These are phyloP conservation scores for Sebastes hubbsi DNA, from an alignment of 2,797 vertebrate genomes.

Conservation along the genomic window DNA sequence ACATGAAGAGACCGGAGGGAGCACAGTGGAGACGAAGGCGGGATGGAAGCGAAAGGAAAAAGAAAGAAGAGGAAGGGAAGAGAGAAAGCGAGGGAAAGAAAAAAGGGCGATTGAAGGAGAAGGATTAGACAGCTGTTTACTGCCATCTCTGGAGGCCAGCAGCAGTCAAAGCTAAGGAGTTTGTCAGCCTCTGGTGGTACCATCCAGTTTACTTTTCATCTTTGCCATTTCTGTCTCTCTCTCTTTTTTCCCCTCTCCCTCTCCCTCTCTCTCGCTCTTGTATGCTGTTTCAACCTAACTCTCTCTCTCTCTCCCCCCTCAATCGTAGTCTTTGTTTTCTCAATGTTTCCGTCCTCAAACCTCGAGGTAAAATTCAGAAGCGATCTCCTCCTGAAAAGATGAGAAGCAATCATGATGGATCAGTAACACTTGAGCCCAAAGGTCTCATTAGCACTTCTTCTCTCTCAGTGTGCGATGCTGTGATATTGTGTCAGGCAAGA, in stretches of 20 bases:
- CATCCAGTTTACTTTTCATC: conserved; percentile 63
- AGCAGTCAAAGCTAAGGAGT: conserved; percentile 64
- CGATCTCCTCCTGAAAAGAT: background rate
- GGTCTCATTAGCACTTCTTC: background rate
- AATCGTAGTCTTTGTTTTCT: background rate
- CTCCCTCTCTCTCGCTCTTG: background rate
- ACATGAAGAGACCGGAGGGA: conserved; percentile 16
- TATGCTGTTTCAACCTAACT: background rate
- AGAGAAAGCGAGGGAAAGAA: background rate
- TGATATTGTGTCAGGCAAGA: background rate
- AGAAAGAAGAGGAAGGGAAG: background rate
- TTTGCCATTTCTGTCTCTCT: conserved; percentile 13
- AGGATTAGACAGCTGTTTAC: conserved; percentile 74
- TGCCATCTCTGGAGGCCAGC: conserved; percentile 66
- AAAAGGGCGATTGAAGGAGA: conserved; percentile 35
- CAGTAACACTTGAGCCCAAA: background rate
- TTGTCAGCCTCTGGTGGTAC: conserved; percentile 65
- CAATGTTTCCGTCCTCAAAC: background rate
- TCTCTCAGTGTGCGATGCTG: background rate
- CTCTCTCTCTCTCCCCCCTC: background rate
- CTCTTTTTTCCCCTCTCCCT: background rate
- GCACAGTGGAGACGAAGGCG: conserved; percentile 8
- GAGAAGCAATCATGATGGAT: background rate
- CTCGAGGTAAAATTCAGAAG: background rate
- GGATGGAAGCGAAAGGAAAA: conserved; percentile 8